Evolutionary conservation across 2,797 vertebrate species (phyloP), one percentile per base, ranked within the genome.

Genomic region (Phrynocephalus guinanensis): DNA sequence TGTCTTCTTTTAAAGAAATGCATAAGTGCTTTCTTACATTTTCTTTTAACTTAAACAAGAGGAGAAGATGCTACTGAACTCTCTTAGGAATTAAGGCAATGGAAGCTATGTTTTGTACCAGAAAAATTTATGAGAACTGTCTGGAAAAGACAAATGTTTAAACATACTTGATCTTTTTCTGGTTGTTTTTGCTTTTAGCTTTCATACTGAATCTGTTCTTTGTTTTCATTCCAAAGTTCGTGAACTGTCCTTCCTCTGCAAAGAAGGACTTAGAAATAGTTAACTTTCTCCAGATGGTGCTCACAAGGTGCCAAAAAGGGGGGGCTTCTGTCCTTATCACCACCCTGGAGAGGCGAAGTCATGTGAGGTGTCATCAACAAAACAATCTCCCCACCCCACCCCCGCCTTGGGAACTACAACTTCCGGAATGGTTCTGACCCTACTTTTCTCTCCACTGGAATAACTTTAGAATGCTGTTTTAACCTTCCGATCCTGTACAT

Each of bases 101-200:
- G 95, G 96, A 95, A 96, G 95, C 95, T 95, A 96, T 24, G 94
- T 95, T 97, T 97, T 96, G 96, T 96, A 96, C 96, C 91, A 94
- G 5, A 20, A 93, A 91, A 87, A 91, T 93, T 96, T 92, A 91
- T 93, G 93, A 87, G 91, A 95, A 94, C 91, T 94, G 94, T 86
- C 87, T 93, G 93, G 94, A 89, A 95, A 95, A 95, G 87, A 88
- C 85, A 94, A 83, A 56, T 66, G 82, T 20, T 87, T 94, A 90
- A 89, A 87, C 88, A 93, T 90, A 88, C 87, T 89, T 94, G 56
- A 68, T 85, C 44, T 0, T 56, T 5, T 48, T n/a, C 10, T 1
- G 56, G 6, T 73, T 22, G 60, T 56, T 77, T 52, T 78, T 78
- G 52, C 28, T 85, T 68, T 26, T 92, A 72, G 86, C 38, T 75